Conservation (phyloP, 1,140 invertebrate genomes). For the Pseudomyrmex flavicornis region DNA sequence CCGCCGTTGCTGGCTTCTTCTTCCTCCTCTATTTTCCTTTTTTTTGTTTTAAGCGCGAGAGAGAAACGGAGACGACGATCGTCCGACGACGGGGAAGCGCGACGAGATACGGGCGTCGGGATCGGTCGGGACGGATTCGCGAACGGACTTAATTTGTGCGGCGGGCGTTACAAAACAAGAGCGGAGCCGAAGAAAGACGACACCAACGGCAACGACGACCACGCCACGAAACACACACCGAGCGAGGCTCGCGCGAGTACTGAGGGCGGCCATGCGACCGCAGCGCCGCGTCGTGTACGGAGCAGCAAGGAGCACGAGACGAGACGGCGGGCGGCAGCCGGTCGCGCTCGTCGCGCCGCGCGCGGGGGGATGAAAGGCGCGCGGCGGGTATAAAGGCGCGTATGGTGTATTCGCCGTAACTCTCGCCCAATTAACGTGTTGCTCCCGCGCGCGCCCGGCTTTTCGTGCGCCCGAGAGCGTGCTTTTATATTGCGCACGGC, state of each 20-base stretch:
- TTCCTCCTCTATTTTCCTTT: neutral
- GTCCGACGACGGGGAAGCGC: constrained; percentile 36
- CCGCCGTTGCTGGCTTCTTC: neutral
- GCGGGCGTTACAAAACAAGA: constrained; percentile 52
- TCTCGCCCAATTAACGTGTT: constrained; percentile 65
- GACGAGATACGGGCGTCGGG: constrained; percentile 22
- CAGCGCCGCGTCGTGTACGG: constrained; percentile 73
- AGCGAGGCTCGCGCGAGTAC: constrained; percentile 82
- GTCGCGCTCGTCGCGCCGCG: constrained; percentile 7
- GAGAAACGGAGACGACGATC: constrained; percentile 3
- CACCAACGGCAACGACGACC: constrained; percentile 36
- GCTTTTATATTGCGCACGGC: neutral
- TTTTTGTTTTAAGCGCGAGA: neutral
- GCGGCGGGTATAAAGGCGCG: constrained; percentile 6
- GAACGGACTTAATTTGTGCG: constrained; percentile 72
- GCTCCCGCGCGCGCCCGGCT: constrained; percentile 11
- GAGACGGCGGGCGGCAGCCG: constrained; percentile 33
- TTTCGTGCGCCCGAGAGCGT: constrained; percentile 1
- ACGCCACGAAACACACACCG: constrained; percentile 78
- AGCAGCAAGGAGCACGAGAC: constrained; percentile 58
- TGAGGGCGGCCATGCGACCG: constrained; percentile 82
- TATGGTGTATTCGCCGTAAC: constrained; percentile 70
- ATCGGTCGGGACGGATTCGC: constrained; percentile 71
- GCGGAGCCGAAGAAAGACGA: constrained; percentile 24
- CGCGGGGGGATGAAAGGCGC: neutral